Conservation (phyloP, 35 echinoderm and acorn worm genomes). For the Lytechinus variegatus region DNA sequence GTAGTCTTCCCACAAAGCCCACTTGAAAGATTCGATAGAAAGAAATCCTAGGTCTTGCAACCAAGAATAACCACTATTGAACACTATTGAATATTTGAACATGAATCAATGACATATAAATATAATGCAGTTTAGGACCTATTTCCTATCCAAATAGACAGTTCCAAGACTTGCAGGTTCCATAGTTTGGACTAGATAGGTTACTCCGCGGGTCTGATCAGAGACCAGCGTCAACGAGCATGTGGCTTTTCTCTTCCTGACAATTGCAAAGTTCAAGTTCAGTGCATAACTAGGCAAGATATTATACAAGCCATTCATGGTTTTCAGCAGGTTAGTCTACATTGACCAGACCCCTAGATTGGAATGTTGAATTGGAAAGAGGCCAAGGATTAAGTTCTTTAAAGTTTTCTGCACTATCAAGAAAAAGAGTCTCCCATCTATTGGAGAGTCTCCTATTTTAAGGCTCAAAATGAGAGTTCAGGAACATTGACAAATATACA, state of each 20-base stretch:
- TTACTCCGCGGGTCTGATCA: neutral
- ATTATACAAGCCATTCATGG: constrained; percentile 33
- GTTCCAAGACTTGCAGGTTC: neutral
- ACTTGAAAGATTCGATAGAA: neutral
- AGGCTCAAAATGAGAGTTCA: too few species aligned
- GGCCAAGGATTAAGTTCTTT: neutral
- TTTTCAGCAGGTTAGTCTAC: constrained; percentile 3
- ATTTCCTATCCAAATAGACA: neutral
- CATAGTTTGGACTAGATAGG: neutral
- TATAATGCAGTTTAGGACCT: neutral
- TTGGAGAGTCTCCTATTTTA: too few species aligned
- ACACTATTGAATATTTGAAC: too few species aligned
- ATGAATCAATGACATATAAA: neutral
- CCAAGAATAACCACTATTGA: neutral
- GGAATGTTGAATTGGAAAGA: neutral
- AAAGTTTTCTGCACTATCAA: too few species aligned
- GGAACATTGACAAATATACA: too few species aligned
- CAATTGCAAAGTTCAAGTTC: constrained; percentile 33
- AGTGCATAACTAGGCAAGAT: constrained; percentile 35
- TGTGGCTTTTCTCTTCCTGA: constrained; percentile 26
- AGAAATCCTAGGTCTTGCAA: neutral
- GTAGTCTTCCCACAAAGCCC: neutral
- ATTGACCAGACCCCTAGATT: neutral
- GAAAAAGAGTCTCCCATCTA: too few species aligned
- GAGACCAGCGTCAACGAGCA: neutral